phyloP scores from a whole-genome alignment of 1,140 invertebrate genomes.

The Wasmannia auropunctata region DNA sequence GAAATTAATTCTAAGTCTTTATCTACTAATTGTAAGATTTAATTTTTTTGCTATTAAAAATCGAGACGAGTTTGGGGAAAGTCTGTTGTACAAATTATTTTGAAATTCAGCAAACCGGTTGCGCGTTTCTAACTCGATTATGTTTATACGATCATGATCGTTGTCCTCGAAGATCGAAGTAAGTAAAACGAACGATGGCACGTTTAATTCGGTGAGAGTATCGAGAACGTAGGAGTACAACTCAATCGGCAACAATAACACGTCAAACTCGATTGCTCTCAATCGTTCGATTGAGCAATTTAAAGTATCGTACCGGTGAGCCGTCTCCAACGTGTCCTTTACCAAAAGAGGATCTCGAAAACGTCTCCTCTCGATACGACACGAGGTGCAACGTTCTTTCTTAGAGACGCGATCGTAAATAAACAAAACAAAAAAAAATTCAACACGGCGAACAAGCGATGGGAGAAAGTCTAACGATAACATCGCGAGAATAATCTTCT shows the following conservation, averaged over 20 bases:
- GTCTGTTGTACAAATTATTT: not conserved
- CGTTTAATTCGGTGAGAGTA: not conserved
- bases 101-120: not conserved
- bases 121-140: not conserved
- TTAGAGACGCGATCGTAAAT: not conserved
- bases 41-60: not conserved
- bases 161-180: not conserved
- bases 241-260: conserved; percentile 29
- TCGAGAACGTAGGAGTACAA: conserved; percentile 5
- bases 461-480: conserved; percentile 12
- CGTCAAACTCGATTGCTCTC: conserved; percentile 17
- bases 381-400: conserved; percentile 15
- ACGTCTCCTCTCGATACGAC: conserved; percentile 15
- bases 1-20: not conserved
- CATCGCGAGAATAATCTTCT: not conserved
- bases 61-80: not conserved
- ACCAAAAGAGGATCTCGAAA: conserved; percentile 43
- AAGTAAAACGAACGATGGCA: not conserved
- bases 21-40: not conserved
- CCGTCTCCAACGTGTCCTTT: conserved; percentile 1
- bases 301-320: conserved; percentile 25
- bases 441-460: not conserved
- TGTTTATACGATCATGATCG: not conserved
- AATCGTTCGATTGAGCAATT: conserved; percentile 49
- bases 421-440: not conserved